Conservation (phyloP, 2,888 invertebrate genomes). For the Drosophila niveifrons region DNA sequence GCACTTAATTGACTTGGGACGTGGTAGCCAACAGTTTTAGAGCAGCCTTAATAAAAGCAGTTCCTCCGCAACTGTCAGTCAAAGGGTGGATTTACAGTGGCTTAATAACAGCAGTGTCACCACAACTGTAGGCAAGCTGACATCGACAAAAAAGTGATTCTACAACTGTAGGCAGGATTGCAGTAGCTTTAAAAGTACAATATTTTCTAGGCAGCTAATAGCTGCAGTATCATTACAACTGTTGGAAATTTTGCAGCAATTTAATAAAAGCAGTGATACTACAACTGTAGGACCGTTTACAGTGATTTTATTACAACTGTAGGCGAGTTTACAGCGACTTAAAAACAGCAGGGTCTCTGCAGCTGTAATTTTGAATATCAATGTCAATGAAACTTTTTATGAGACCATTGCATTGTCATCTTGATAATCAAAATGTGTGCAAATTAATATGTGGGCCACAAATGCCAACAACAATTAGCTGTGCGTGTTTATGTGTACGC, state of each 20-base stretch:
- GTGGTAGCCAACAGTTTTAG: neutral
- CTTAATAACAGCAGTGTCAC: neutral
- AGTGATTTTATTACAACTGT: too few species aligned
- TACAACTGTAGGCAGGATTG: neutral
- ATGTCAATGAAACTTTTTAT: neutral
- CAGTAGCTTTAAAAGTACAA: too few species aligned
- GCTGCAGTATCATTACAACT: too few species aligned
- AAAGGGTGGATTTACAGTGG: neutral
- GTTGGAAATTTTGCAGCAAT: neutral
- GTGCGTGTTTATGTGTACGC: neutral
- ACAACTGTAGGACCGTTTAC: neutral
- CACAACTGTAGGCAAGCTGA: neutral
- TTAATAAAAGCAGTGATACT: neutral
- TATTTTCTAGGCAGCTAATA: too few species aligned
- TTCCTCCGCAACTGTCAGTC: neutral
- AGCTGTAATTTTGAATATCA: too few species aligned
- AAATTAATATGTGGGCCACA: constrained; percentile 4
- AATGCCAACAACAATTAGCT: neutral
- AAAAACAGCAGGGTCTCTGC: too few species aligned
- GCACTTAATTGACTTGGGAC: constrained; percentile 5
- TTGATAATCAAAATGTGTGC: constrained; percentile 10
- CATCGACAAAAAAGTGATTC: neutral
- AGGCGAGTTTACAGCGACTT: too few species aligned
- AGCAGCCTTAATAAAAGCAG: neutral
- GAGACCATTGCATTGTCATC: neutral